These are phyloP conservation scores for Stenoptilia bipunctidactyla DNA, from an alignment of 2,888 invertebrate species.

Conservation along the genomic window DNA sequence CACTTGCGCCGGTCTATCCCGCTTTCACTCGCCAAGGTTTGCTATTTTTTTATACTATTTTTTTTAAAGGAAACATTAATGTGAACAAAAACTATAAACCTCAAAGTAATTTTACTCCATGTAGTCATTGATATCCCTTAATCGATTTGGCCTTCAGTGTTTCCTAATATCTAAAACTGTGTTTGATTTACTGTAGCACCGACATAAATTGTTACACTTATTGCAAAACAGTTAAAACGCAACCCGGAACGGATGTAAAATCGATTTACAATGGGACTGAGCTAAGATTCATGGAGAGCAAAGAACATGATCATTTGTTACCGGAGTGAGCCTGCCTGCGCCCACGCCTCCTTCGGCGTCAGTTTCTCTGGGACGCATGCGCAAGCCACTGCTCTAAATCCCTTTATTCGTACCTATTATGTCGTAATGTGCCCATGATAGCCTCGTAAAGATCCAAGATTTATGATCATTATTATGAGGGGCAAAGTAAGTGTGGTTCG, in stretches of 20 bases:
- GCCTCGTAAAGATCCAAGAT: background rate
- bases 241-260: slow-evolving; percentile 26
- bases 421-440: background rate
- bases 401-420: background rate
- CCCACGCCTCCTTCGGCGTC: background rate
- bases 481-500: no score
- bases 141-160: no score
- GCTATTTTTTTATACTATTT: no score
- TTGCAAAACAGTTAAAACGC: slow-evolving; percentile 1
- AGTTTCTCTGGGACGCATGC: background rate
- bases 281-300: slow-evolving; percentile 21
- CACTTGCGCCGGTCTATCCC: slow-evolving; percentile 11
- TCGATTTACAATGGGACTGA: slow-evolving; percentile 27
- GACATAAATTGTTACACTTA: background rate
- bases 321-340: background rate
- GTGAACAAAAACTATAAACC: no score
- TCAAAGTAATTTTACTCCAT: no score
- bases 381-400: background rate
- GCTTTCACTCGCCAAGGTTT: slow-evolving; percentile 16
- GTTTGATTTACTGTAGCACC: no score
- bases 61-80: no score
- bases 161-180: no score
- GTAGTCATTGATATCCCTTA: no score
- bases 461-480: background rate
- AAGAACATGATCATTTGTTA: slow-evolving; percentile 7